Evolutionary conservation across 2,797 vertebrate species (phyloP).

Genomic region (Lophura swinhoii): DNA sequence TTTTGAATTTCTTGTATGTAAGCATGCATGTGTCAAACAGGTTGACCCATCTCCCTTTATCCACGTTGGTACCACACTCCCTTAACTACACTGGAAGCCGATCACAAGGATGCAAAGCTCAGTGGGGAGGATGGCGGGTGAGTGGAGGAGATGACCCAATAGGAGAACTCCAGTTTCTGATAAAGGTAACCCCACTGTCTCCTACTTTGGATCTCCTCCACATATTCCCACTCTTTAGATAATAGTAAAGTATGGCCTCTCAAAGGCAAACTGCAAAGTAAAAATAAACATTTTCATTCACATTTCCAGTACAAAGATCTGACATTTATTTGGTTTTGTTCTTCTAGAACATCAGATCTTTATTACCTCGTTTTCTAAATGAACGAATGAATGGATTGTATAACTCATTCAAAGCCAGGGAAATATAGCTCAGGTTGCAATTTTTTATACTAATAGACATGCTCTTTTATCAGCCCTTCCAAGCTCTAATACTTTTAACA

Average conservation of each 20-base stretch:
- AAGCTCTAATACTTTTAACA: not conserved
- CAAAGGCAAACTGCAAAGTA: conserved; percentile 72
- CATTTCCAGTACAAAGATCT: not conserved
- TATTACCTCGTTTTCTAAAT: not conserved
- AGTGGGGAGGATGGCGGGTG: conserved; percentile 71
- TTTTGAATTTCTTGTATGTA: conserved; percentile 76
- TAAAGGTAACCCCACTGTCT: conserved; percentile 67
- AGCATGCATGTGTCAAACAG: conserved; percentile 77
- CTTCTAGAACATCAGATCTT: not conserved
- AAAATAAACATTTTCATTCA: conserved; percentile 43
- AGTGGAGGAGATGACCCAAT: conserved; percentile 71
- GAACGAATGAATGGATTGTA: not conserved
- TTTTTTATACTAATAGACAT: not conserved
- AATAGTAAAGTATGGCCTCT: conserved; percentile 68
- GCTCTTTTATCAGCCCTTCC: not conserved
- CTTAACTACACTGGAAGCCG: conserved; percentile 73
- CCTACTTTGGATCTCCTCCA: conserved; percentile 74
- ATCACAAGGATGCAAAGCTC: conserved; percentile 73
- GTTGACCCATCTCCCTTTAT: conserved; percentile 76
- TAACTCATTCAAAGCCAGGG: not conserved
- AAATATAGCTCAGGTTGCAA: not conserved
- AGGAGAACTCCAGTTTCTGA: conserved; percentile 71
- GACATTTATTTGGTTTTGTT: not conserved
- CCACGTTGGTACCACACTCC: conserved; percentile 67
- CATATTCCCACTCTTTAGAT: conserved; percentile 68